Evolutionary conservation across 92 coral and sea anemone genomes (phyloP).

Genomic region (Muricea muricata): DNA sequence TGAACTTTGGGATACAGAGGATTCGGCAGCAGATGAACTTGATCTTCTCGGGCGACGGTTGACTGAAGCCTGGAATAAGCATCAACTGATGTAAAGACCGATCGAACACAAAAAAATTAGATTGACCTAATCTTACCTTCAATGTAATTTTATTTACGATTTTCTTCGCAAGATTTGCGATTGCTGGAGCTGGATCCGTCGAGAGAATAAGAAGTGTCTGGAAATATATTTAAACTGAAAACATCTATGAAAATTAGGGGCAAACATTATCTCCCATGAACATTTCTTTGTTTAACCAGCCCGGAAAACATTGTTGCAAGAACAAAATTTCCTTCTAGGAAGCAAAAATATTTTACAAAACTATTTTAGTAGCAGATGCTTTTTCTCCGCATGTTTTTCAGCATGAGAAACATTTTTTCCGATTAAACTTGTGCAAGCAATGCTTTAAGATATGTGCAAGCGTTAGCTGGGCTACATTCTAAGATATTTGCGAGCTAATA

Average conservation of each 20-base stretch:
- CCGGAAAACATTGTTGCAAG: too few relatives aligned
- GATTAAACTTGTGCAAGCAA: too few relatives aligned
- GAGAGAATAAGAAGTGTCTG: constrained; percentile 91
- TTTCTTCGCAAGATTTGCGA: constrained; percentile 83
- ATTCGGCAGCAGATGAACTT: constrained; percentile 62
- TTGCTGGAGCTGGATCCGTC: constrained; percentile 84
- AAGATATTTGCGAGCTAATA: too few relatives aligned
- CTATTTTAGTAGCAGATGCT: too few relatives aligned
- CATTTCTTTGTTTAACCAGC: too few relatives aligned
- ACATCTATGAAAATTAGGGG: neutral
- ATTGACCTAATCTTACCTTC: constrained; percentile 64
- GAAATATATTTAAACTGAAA: neutral
- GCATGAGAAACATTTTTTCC: too few relatives aligned
- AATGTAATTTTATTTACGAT: constrained; percentile 83
- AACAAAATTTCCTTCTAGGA: too few relatives aligned
- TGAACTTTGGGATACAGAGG: constrained; percentile 63
- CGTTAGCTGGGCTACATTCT: too few relatives aligned
- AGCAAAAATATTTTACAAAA: too few relatives aligned
- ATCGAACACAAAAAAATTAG: neutral
- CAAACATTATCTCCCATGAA: too few relatives aligned
- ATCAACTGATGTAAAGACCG: neutral
- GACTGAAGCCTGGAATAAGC: constrained; percentile 70
- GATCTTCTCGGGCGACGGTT: constrained; percentile 65
- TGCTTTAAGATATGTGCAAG: too few relatives aligned
- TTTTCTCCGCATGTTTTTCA: too few relatives aligned